These are phyloP conservation scores for Hipposideros armiger DNA, from an alignment of 2,113 vertebrate genomes.

Conservation along the genomic window DNA sequence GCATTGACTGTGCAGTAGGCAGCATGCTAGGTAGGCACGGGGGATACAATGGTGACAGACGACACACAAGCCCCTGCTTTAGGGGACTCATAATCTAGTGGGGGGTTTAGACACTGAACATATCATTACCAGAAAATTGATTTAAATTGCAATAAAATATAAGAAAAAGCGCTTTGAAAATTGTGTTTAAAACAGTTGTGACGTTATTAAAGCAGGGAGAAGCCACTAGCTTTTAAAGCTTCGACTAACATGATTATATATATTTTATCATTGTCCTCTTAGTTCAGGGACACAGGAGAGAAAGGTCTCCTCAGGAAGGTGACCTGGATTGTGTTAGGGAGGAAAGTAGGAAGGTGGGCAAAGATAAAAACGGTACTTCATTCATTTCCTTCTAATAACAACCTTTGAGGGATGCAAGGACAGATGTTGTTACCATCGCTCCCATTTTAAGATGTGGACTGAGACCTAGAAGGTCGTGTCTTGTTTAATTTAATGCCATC, in stretches of 20 bases:
- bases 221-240: not conserved
- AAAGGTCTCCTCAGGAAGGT: not conserved
- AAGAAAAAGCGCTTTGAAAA: not conserved
- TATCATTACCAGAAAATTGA: not conserved
- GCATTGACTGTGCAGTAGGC: not conserved
- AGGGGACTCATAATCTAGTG: not conserved
- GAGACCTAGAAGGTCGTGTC: not conserved
- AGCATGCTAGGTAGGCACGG: no score
- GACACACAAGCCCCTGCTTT: not conserved
- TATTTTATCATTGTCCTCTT: not conserved
- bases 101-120: not conserved
- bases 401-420: not conserved
- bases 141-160: not conserved
- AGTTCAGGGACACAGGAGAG: not conserved
- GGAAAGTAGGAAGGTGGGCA: not conserved
- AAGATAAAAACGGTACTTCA: not conserved
- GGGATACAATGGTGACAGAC: not conserved
- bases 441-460: not conserved
- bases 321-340: not conserved
- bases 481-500: not conserved
- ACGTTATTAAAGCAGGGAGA: not conserved
- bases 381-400: not conserved
- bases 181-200: not conserved
- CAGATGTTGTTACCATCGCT: not conserved
- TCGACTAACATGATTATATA: not conserved